These are phyloP conservation scores for Zeugodacus cucurbitae DNA, from an alignment of 1,140 invertebrate species.

Conservation along the genomic window DNA sequence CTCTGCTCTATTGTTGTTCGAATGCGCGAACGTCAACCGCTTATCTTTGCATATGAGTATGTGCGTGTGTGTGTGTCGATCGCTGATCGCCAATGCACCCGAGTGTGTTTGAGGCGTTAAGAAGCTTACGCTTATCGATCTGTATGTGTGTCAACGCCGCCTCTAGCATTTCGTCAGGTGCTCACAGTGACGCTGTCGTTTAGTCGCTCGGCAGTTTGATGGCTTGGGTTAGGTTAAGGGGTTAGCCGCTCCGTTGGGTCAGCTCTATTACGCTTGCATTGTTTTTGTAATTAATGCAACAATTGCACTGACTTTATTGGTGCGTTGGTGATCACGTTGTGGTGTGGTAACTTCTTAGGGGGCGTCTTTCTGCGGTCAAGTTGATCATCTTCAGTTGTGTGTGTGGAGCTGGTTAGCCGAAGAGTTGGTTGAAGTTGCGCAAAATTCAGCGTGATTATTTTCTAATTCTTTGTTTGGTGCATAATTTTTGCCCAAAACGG, in stretches of 20 bases:
- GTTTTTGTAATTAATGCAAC: not conserved
- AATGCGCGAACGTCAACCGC: not conserved
- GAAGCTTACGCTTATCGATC: not conserved
- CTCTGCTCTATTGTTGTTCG: not conserved
- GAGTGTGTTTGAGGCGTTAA: not conserved
- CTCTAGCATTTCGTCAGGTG: not conserved
- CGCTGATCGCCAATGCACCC: not conserved
- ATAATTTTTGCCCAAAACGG: not conserved
- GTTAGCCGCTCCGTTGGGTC: not conserved
- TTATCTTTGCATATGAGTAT: not conserved
- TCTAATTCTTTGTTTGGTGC: not conserved
- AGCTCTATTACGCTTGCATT: not conserved
- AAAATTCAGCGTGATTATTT: not conserved
- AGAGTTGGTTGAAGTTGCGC: not conserved
- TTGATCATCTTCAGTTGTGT: not conserved
- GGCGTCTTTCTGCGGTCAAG: not conserved
- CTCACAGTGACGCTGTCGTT: not conserved
- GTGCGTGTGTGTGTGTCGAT: not conserved
- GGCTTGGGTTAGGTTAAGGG: not conserved
- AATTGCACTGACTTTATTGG: not conserved
- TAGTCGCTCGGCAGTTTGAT: not conserved
- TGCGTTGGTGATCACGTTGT: not conserved
- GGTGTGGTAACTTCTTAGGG: not conserved
- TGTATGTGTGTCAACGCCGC: not conserved
- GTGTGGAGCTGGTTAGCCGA: not conserved